Evolutionary conservation across 2,888 invertebrate genomes (phyloP).

Genomic region (Chrysopilus asiliformis): DNA sequence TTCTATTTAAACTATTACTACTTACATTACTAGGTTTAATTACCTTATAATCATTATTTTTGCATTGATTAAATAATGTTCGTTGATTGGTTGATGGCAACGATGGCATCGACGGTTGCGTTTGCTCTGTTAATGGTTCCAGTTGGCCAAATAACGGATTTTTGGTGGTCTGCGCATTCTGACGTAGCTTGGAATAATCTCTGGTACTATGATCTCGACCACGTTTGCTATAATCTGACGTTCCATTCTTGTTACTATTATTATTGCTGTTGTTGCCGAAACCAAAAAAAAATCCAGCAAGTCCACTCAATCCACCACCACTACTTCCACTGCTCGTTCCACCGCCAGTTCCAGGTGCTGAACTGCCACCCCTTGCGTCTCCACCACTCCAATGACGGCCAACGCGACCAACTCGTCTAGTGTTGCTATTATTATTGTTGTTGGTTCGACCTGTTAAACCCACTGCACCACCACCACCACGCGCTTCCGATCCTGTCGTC

Average conservation of each 20-base stretch:
- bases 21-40: constrained; percentile 10
- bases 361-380: too few species aligned
- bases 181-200: constrained; percentile 8
- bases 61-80: constrained; percentile 11
- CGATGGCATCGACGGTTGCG: constrained; percentile 3
- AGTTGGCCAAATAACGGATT: constrained; percentile 7
- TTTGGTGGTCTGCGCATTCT: constrained; percentile 6
- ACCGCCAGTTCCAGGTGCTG: too few species aligned
- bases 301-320: constrained; percentile 6
- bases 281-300: too few species aligned
- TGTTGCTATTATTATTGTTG: too few species aligned
- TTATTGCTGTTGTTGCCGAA: background rate
- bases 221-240: background rate
- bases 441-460: too few species aligned
- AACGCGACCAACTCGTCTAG: too few species aligned
- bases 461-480: background rate
- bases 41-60: constrained; percentile 11
- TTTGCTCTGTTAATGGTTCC: constrained; percentile 4
- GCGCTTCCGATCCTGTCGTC: background rate
- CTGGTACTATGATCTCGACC: constrained; percentile 6
- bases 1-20: constrained; percentile 8
- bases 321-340: constrained; percentile 5
- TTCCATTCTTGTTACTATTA: background rate
- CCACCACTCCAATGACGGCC: too few species aligned
- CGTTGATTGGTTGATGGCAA: constrained; percentile 2